Evolutionary conservation across 2,113 vertebrate genomes (phyloP).

Genomic region (Vidua macroura): DNA sequence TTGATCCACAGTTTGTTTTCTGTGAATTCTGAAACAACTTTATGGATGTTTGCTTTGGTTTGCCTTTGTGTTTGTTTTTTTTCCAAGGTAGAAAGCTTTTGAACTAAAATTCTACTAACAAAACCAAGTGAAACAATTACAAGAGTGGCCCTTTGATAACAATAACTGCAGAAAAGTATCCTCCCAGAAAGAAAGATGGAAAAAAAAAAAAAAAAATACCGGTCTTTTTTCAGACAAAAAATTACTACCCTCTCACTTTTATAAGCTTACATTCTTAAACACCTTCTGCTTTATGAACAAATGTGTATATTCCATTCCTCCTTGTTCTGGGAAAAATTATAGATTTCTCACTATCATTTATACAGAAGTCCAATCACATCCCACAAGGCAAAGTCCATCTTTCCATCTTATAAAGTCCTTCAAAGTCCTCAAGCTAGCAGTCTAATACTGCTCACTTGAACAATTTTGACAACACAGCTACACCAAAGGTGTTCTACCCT

Average conservation of each 20-base stretch:
- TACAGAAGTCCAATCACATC: not conserved
- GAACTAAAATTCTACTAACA: not conserved
- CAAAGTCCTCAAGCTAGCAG: not conserved
- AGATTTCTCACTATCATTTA: not conserved
- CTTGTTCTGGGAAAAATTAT: not conserved
- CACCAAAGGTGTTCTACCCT: not conserved
- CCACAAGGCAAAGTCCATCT: not conserved
- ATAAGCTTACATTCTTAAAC: not conserved
- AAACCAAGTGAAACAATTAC: not conserved
- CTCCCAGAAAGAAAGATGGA: not conserved
- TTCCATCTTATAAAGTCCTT: not conserved
- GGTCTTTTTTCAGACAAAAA: not conserved
- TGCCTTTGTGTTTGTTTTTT: not conserved
- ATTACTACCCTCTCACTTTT: not conserved
- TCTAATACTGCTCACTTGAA: not conserved
- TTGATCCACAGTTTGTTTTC: not conserved
- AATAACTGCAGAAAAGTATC: not conserved
- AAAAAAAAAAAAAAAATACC: not conserved
- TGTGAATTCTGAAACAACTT: not conserved
- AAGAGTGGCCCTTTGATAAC: not conserved
- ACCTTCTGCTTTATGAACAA: not conserved
- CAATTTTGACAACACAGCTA: not conserved
- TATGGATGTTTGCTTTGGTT: not conserved
- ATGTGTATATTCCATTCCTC: not conserved
- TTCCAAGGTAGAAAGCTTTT: not conserved